Percentiles rank a stretch among this genome's conserved stretches.
Conservation (phyloP, 2,797 vertebrate species). For the Myotis myotis region DNA sequence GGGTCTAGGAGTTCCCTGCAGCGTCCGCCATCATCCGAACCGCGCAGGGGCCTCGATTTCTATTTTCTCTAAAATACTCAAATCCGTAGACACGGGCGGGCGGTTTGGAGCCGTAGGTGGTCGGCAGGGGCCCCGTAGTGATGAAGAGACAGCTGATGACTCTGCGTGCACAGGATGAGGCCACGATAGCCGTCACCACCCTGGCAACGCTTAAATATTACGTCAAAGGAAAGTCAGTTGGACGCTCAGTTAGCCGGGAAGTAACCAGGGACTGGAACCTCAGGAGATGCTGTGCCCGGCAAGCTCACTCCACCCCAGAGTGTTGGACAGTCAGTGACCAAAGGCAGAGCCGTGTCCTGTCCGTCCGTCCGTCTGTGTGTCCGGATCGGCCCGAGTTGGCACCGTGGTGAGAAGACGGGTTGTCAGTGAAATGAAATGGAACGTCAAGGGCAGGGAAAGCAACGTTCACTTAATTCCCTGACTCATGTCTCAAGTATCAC, state of each 20-base stretch:
- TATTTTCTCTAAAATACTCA: background rate
- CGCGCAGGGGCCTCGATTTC: background rate
- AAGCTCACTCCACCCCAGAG: background rate
- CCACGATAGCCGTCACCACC: background rate
- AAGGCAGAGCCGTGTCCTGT: background rate
- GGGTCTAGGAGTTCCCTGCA: background rate
- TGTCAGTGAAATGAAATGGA: background rate
- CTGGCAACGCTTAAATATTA: background rate
- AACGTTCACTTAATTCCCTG: background rate
- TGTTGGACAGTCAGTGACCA: background rate
- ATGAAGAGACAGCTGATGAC: background rate
- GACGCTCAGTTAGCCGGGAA: background rate
- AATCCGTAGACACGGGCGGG: background rate
- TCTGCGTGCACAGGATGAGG: background rate
- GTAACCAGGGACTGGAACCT: background rate
- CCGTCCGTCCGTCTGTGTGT: background rate
- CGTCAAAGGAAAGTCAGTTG: background rate
- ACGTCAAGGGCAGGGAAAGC: background rate
- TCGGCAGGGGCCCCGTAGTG: background rate
- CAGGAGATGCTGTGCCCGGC: background rate
- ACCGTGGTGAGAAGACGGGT: too few species aligned
- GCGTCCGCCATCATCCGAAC: background rate
- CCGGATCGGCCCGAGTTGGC: background rate
- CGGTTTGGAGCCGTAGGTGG: background rate
- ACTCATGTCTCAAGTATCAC: rapidly evolving